Evolutionary conservation across 2,888 invertebrate genomes (phyloP).

Genomic region (Amphipyra tragopoginis): DNA sequence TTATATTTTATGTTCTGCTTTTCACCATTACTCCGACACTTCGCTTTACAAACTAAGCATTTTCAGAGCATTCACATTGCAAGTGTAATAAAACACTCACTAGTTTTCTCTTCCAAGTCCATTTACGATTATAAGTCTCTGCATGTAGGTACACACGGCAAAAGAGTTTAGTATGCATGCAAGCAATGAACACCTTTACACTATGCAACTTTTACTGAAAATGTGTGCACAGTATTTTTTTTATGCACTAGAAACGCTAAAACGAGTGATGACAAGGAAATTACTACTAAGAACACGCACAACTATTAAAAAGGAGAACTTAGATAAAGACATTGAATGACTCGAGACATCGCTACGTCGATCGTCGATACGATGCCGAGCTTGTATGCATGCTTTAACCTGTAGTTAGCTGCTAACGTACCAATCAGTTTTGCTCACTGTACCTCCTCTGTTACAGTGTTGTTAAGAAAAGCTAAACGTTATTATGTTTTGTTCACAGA

Average conservation of each 20-base stretch:
- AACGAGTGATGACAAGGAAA: too few relatives aligned
- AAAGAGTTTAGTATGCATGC: neutral
- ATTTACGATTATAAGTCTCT: constrained; percentile 19
- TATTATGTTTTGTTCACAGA: constrained; percentile 90
- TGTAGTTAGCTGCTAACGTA: too few relatives aligned
- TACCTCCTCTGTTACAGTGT: constrained; percentile 16
- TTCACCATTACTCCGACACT: neutral
- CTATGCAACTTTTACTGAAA: neutral
- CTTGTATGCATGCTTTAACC: too few relatives aligned
- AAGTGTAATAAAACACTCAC: constrained; percentile 36
- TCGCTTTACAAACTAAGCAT: constrained; percentile 21
- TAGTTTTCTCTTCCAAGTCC: constrained; percentile 32
- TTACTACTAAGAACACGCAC: too few relatives aligned
- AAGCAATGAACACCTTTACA: neutral
- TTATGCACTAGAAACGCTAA: too few relatives aligned
- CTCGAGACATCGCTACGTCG: too few relatives aligned
- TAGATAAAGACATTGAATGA: too few relatives aligned
- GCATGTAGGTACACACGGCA: constrained; percentile 15
- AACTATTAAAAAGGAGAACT: too few relatives aligned
- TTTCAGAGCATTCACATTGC: constrained; percentile 31
- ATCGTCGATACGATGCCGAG: too few relatives aligned
- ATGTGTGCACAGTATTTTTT: too few relatives aligned
- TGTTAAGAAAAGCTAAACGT: constrained; percentile 60
- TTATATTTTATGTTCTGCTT: neutral
- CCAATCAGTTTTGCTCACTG: too few relatives aligned